Base-by-base conservation (phyloP, 1,140 invertebrate genomes). In the Colletes latitarsis region DNA sequence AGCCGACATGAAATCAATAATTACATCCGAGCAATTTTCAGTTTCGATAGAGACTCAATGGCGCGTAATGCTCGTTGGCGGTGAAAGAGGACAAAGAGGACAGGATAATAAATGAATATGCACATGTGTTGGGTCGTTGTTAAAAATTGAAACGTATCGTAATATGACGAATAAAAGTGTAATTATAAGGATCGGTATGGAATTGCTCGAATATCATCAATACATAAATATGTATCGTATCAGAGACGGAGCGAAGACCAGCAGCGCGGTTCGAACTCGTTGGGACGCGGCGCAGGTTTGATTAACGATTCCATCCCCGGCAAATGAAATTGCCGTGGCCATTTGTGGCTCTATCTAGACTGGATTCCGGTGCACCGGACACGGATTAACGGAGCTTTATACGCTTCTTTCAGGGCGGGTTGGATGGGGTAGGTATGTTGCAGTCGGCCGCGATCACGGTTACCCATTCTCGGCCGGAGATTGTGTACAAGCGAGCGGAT, bases 301-400 rank as follows among this genome's bases (percentile, higher is more conserved):
- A 86, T 86, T 85, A 86, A 86, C 80, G 84, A 86, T 85, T 77
- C 71, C 75, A 58, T 46, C 66, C 58, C 46, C 67, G 63, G 80
- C 83, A 82, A 86, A 86, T 85, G 83, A 82, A 84, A 85, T 85
- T 77, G 79, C 68, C 74, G 73, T 53, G 75, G 70, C 84, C 68
- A 85, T 81, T 80, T 68, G 79, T 77, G 80, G 62, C 60, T 82
- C 67, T 77, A 81, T 85, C 83, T 66, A 72, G 81, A 79, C 81
- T 76, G 84, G 75, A 86, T 86, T 85, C 84, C 84, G 80, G 75
- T 64, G 73, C 55, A 10, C 67, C 66, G 83, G 83, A 85, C 83
- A 68, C 84, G 84, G 80, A 86, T 85, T 85, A 86, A 85, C 84
- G 83, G 43, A 69, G 71, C 83, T 85, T 82, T 85, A 85, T 86